Evolutionary conservation across 2,113 vertebrate species (phyloP).

Genomic region (Scytalopus superciliaris): DNA sequence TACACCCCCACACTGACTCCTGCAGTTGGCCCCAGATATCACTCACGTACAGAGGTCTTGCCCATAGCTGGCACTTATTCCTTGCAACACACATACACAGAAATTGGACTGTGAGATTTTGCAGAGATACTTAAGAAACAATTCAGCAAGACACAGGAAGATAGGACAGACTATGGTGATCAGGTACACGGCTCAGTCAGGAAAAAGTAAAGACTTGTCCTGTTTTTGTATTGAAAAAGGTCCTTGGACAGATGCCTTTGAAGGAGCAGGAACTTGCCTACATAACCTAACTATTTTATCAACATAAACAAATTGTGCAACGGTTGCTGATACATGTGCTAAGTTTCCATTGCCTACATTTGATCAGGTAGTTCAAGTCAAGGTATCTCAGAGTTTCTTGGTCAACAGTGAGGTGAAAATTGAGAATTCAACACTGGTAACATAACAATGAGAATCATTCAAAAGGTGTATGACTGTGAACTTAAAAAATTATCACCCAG

Average conservation of each 20-base stretch:
- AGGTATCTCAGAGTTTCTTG: background rate
- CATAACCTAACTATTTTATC: background rate
- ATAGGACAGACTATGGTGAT: background rate
- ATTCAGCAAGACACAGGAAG: background rate
- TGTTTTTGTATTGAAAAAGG: background rate
- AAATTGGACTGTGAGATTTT: background rate
- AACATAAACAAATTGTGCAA: background rate
- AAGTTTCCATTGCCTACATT: background rate
- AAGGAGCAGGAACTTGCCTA: background rate
- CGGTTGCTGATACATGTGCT: background rate
- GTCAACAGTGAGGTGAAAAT: background rate
- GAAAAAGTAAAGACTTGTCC: accelerated
- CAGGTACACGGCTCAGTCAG: background rate
- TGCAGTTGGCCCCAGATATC: background rate
- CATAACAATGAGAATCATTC: background rate
- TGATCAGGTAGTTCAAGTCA: background rate
- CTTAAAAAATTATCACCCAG: background rate
- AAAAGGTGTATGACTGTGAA: background rate
- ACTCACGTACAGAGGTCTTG: background rate
- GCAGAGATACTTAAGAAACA: background rate
- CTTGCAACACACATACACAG: background rate
- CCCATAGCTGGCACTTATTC: background rate
- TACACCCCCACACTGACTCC: background rate
- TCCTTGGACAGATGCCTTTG: background rate
- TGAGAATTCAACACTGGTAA: background rate